phyloP scores from a whole-genome alignment of 2,888 invertebrate species.

The Psylliodes chrysocephalus region DNA sequence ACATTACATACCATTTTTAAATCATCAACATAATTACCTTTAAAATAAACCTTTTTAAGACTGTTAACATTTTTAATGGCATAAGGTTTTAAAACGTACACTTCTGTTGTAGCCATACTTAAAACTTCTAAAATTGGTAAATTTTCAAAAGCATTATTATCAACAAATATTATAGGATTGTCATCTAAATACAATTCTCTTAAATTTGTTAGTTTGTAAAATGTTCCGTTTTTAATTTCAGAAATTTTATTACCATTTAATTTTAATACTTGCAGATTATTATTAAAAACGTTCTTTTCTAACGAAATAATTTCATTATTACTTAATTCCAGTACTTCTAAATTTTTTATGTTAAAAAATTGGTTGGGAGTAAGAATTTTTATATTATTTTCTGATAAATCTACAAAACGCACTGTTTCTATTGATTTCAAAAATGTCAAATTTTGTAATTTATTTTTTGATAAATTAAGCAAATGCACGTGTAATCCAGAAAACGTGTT shows the following conservation, averaged over 20 bases:
- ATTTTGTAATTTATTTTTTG: conserved; percentile 21
- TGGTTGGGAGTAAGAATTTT: background rate
- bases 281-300: conserved; percentile 14
- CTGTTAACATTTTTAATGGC: conserved; percentile 27
- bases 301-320: conserved; percentile 26
- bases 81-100: conserved; percentile 20
- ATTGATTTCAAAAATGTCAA: conserved; percentile 14
- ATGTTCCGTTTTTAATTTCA: conserved; percentile 22
- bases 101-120: conserved; percentile 23
- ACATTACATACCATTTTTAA: conserved; percentile 19
- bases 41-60: conserved; percentile 26
- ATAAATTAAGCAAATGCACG: conserved; percentile 28
- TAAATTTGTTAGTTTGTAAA: conserved; percentile 19
- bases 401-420: conserved; percentile 15
- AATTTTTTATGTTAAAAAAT: conserved; percentile 16
- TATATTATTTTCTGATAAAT: conserved; percentile 35
- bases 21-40: conserved; percentile 27
- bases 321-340: conserved; percentile 24
- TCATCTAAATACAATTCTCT: conserved; percentile 25
- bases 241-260: conserved; percentile 27
- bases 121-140: conserved; percentile 17
- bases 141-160: conserved; percentile 28
- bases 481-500: conserved; percentile 17
- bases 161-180: conserved; percentile 29
- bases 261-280: conserved; percentile 23